phyloP scores from a whole-genome alignment of 2,888 invertebrate species.

The Ophion costatus region DNA sequence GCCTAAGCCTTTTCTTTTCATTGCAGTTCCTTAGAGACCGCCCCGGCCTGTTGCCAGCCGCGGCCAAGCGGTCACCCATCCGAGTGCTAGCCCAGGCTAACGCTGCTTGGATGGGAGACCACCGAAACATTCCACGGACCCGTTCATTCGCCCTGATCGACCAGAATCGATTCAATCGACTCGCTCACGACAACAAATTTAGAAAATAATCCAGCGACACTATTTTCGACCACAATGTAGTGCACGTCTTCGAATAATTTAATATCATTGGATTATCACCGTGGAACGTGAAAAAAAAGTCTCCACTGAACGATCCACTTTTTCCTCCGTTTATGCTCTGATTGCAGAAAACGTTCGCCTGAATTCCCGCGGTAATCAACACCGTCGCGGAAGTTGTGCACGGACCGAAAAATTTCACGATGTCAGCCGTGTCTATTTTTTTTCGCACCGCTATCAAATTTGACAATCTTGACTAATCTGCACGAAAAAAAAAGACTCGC shows the following conservation, averaged over 20 bases:
- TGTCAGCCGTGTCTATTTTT: constrained; percentile 12
- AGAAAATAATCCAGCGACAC: not conserved
- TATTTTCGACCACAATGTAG: not conserved
- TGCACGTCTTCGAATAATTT: not conserved
- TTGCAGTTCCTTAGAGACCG: no score
- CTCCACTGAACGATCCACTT: not conserved
- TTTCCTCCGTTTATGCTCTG: constrained; percentile 45
- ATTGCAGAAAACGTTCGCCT: constrained; percentile 42
- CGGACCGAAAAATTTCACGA: constrained; percentile 16
- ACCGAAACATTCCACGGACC: no score
- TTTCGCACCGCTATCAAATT: constrained; percentile 14
- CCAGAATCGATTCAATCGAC: no score
- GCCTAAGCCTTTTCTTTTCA: not conserved
- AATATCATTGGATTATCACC: constrained; percentile 11
- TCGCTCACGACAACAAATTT: no score
- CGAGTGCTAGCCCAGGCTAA: no score
- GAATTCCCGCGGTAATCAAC: not conserved
- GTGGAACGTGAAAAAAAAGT: not conserved
- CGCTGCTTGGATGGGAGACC: no score
- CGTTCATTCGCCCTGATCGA: no score
- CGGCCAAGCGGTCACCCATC: no score
- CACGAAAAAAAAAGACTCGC: not conserved
- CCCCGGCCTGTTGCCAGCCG: no score
- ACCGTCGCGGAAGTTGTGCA: constrained; percentile 39
- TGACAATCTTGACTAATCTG: not conserved